Base-by-base conservation (phyloP, 1,140 invertebrate genomes). In the Platorchestia sp. region DNA sequence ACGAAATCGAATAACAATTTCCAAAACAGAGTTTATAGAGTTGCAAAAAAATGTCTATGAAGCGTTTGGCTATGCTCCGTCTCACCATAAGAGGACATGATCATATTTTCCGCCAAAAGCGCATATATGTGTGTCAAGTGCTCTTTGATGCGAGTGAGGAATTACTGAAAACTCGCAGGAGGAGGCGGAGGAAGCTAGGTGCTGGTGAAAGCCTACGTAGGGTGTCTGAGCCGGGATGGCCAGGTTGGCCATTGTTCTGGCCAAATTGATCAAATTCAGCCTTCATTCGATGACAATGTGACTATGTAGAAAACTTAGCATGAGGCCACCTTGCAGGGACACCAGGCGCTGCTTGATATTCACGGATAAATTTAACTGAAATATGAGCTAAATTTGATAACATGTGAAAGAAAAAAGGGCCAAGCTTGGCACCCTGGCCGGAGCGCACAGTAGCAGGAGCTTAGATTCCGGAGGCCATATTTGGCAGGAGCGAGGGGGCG, bases 371-470 rank as follows among this genome's bases (percentile, higher is more conserved):
- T n/a, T n/a, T n/a, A n/a, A n/a, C n/a, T n/a, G n/a, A n/a, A n/a
- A n/a, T n/a, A n/a, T n/a, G n/a, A n/a, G n/a, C n/a, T n/a, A n/a
- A n/a, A n/a, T n/a, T n/a, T n/a, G n/a, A n/a, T n/a, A n/a, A n/a
- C n/a, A n/a, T n/a, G n/a, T n/a, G n/a, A n/a, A n/a, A n/a, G n/a
- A n/a, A n/a, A n/a, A n/a, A n/a, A n/a, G n/a, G n/a, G n/a, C n/a
- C n/a, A n/a, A n/a, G n/a, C n/a, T n/a, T n/a, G n/a, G n/a, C n/a
- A 51, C 47, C 14, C 1, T 27, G 14, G 27, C 10, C 91, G 40
- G 3, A 93, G 91, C 91, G 91, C 91, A 93, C 91, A 47, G 91
- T 93, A 93, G 91, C 91, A 45, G 91, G 19, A 93, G 91, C 43
- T 45, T 93, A 44, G 45, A 93, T 93, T 93, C 91, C 91, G 45